A percentile compares a stretch with the other conserved stretches of the same genome.
Evolutionary conservation across 2,113 vertebrate species (phyloP).

Genomic region (Rissa tridactyla): DNA sequence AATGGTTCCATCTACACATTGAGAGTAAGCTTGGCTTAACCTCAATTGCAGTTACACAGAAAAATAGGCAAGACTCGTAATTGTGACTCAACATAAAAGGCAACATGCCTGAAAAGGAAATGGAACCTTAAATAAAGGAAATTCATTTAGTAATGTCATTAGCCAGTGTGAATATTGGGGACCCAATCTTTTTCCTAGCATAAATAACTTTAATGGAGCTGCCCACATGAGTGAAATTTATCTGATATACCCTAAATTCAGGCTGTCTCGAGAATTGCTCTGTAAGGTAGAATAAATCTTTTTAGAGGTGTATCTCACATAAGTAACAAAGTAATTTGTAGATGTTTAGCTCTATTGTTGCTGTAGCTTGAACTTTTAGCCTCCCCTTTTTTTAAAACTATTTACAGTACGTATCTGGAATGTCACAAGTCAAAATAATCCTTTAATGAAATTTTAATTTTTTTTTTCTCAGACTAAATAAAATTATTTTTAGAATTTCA

Average conservation of each 20-base stretch:
- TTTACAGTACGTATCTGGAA: not conserved
- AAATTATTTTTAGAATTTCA: not conserved
- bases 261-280: not conserved
- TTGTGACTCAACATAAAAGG: not conserved
- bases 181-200: not conserved
- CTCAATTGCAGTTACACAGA: not conserved
- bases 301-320: not conserved
- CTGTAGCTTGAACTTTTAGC: not conserved
- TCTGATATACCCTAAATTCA: not conserved
- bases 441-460: not conserved
- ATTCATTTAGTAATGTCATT: not conserved
- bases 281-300: not conserved
- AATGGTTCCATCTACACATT: not conserved
- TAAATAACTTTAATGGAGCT: not conserved
- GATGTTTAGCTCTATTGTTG: not conserved
- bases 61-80: not conserved
- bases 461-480: not conserved
- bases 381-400: not conserved
- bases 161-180: not conserved
- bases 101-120: not conserved
- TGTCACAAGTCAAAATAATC: not conserved
- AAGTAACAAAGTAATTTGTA: not conserved
- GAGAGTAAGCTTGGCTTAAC: not conserved
- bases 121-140: not conserved
- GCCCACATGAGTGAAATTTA: not conserved